Conservation (phyloP, 2,888 invertebrate species). For the Herminia tarsipennalis region DNA sequence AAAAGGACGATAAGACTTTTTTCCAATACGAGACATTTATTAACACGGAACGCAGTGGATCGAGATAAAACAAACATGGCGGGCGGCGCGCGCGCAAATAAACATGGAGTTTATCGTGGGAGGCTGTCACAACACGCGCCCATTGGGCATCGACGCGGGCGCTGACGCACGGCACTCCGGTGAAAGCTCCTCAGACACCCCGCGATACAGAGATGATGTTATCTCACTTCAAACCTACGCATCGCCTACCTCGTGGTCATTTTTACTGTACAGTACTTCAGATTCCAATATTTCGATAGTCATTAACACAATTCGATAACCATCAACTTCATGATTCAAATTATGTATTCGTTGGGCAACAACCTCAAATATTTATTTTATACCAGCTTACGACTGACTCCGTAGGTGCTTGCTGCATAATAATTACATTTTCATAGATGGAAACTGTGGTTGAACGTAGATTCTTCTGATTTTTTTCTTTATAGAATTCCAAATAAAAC, state of each 20-base stretch:
- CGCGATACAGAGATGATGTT: conserved; percentile 70
- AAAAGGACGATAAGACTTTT: conserved; percentile 66
- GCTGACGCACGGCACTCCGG: conserved; percentile 70
- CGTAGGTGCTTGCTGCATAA: background rate
- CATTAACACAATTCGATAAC: conserved; percentile 58
- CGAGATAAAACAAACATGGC: conserved; percentile 85
- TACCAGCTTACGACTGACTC: background rate
- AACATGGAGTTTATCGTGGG: conserved; percentile 83
- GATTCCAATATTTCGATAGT: conserved; percentile 59
- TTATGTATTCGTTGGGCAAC: conserved; percentile 23
- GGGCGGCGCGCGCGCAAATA: conserved; percentile 80
- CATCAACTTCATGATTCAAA: conserved; percentile 42
- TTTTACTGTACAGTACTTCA: conserved; percentile 50
- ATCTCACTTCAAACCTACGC: conserved; percentile 79
- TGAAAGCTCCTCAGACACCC: conserved; percentile 80
- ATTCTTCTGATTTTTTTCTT: too few species aligned
- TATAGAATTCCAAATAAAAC: too few species aligned
- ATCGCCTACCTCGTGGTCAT: conserved; percentile 54
- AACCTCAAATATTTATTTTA: conserved; percentile 21
- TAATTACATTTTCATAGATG: too few species aligned
- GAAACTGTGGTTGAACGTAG: too few species aligned
- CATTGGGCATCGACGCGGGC: conserved; percentile 57
- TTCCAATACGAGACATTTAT: conserved; percentile 81
- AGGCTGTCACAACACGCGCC: conserved; percentile 83
- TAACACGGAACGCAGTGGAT: conserved; percentile 80